These are phyloP conservation scores for Macrostomum cliftonense DNA, from an alignment of 2,888 invertebrate genomes.

Conservation along the genomic window DNA sequence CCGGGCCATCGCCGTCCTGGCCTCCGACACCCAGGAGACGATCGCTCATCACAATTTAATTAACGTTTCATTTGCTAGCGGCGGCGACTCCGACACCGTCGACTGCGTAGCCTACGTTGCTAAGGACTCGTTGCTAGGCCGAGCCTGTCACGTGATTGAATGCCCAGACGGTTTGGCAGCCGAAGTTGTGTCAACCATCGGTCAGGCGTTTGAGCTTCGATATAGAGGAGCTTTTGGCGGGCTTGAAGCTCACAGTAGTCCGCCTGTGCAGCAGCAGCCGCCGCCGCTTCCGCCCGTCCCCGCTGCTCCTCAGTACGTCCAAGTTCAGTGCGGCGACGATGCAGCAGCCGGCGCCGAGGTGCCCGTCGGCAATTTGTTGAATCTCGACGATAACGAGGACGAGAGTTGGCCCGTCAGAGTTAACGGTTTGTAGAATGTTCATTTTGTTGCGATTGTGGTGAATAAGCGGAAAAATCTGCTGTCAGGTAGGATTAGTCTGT, in stretches of 20 bases:
- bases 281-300: background rate
- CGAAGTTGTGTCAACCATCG: conserved; percentile 86
- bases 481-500: too few species aligned
- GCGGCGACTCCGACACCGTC: conserved; percentile 78
- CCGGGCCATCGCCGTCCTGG: conserved; percentile 60
- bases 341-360: too few species aligned
- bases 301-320: background rate
- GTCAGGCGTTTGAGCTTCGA: conserved; percentile 82
- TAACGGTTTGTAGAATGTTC: too few species aligned
- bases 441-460: too few species aligned
- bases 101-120: conserved; percentile 95
- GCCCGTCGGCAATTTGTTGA: too few species aligned
- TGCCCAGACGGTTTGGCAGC: conserved; percentile 66
- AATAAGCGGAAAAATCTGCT: too few species aligned
- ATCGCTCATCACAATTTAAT: conserved; percentile 9
- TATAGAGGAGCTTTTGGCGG: conserved; percentile 38
- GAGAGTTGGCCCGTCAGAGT: too few species aligned
- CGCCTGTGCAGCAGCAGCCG: background rate
- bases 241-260: too few species aligned
- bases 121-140: conserved; percentile 49
- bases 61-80: conserved; percentile 86
- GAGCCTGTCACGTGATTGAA: conserved; percentile 71
- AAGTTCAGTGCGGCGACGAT: too few species aligned
- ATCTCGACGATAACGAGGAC: too few species aligned
- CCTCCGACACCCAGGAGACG: conserved; percentile 21